Evolutionary conservation across 2,888 invertebrate species (phyloP).

Genomic region (Plebejus melissa): DNA sequence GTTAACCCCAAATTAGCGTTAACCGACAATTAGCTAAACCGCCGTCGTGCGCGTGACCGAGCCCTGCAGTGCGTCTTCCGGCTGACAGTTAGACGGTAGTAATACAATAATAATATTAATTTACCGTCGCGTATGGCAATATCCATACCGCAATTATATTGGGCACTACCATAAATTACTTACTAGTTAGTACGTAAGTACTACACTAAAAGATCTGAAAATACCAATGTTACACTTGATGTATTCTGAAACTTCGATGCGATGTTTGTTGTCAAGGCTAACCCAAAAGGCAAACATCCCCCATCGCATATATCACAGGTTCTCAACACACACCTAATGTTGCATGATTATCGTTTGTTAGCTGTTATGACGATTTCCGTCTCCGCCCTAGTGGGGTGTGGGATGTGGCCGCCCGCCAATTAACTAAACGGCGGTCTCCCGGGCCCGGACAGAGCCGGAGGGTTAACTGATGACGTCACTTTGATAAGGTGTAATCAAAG

Average conservation of each 20-base stretch:
- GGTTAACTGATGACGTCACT: conserved; percentile 6
- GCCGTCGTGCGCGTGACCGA: background rate
- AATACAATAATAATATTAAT: background rate
- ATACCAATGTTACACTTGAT: no score
- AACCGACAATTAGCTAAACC: conserved; percentile 1
- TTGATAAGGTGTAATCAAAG: background rate
- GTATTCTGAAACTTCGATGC: no score
- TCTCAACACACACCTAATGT: background rate
- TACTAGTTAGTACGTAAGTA: no score
- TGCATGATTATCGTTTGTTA: background rate
- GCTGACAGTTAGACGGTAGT: background rate
- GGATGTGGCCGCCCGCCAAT: background rate
- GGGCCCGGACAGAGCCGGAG: background rate
- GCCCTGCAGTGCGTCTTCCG: background rate
- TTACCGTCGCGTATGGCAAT: no score
- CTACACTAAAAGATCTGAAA: no score
- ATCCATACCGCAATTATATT: no score
- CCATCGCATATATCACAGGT: background rate
- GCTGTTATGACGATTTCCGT: background rate
- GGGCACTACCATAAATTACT: no score
- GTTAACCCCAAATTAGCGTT: background rate
- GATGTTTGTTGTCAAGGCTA: no score
- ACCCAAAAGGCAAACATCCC: background rate
- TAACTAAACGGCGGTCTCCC: background rate
- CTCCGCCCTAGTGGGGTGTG: background rate